Base-by-base conservation (phyloP, 2,113 vertebrate species). In the Leucopsar rothschildi region DNA sequence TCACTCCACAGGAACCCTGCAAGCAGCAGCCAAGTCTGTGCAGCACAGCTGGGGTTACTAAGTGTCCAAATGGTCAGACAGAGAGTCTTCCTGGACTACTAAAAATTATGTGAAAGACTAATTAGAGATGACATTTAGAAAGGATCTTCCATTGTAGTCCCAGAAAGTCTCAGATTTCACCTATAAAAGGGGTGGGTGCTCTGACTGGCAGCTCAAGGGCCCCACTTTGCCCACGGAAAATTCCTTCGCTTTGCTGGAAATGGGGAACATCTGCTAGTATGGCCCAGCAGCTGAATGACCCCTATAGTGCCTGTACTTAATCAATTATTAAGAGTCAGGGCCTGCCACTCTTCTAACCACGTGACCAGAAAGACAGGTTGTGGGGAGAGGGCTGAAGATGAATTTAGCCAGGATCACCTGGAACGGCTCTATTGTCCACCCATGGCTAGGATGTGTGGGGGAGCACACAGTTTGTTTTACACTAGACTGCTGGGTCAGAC, bases 211-310 rank as follows among this genome's bases (percentile, higher is more conserved):
- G 90, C 49, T 79, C 63, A 81, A 94, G 82, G 69, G 76, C 88
- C 60, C 75, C 0, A 25, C 17, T 88, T 78, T 68, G 40, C 69
- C 91, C 72, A 92, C 64, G 88, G 86, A 95, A 92, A 92, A 92
- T 97, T 90, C 88, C 91, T 93, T 82, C 88, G 68, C 92, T 73
- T 86, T 82, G 56, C 88, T 92, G 80, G 83, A 95, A 95, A 93
- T 86, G 77, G 86, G 60, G 88, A 95, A 93, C 94, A 95, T 92
- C 91, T 96, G 92, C 80, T 80, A 55, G 33, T 44, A 45, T 9
- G 33, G 50, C 65, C 60, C 95, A 88, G 40, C 76, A 92, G 86
- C 72, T 88, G 92, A 95, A 84, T 88, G 92, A 92, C 86, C 86
- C 47, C 80, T 88, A 8, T 3, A 25, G 80, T 88, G 68, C 68